phyloP scores from a whole-genome alignment of 2,113 vertebrate genomes.

The Calonectris borealis region DNA sequence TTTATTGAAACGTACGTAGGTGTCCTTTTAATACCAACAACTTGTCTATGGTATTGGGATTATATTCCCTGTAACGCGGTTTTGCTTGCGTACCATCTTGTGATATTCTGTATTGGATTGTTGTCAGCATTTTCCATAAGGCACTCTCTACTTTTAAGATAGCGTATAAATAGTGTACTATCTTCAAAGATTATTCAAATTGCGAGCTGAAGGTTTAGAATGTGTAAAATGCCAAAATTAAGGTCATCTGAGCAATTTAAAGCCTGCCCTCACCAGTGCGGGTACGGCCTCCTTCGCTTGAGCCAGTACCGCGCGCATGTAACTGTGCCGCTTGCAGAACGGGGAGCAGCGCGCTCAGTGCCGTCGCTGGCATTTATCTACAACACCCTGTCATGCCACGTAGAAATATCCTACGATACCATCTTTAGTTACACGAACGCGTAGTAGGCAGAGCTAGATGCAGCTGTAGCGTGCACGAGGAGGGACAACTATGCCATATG shows the following conservation, averaged over 20 bases:
- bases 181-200: background rate
- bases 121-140: background rate
- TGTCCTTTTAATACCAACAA: background rate
- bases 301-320: fast-evolving
- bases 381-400: background rate
- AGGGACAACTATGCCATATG: background rate
- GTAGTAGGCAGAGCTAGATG: background rate
- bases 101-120: background rate
- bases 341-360: background rate
- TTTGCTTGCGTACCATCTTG: background rate
- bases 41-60: background rate
- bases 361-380: background rate
- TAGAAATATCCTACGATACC: background rate
- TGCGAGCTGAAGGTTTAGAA: background rate
- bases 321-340: fast-evolving
- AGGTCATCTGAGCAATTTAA: background rate
- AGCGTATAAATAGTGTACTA: background rate
- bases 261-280: background rate
- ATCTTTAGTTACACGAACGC: background rate
- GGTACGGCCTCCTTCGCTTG: background rate
- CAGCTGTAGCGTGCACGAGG: background rate
- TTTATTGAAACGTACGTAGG: background rate
- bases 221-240: background rate
- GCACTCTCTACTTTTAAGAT: background rate
- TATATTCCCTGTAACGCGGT: background rate